Base-by-base conservation (phyloP, 2,888 invertebrate genomes). In the Xanthia icteritia region DNA sequence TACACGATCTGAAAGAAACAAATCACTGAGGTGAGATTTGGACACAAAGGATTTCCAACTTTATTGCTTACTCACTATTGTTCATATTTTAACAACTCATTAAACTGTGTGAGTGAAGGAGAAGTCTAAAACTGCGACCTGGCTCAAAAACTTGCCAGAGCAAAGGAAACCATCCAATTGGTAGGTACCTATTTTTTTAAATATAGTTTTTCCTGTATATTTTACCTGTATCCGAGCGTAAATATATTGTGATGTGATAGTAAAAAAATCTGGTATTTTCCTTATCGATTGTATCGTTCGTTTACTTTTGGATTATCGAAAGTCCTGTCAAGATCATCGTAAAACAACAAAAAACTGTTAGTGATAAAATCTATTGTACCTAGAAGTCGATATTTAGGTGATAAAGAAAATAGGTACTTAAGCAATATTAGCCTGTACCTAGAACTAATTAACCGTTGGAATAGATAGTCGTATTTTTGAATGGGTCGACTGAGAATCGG, bases 1-100 rank as follows among this genome's bases (percentile, higher is more conserved):
- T 36, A 13, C 15, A 36, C 48, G 27, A 67, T 51, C 67, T 79
- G 82, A 36, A 68, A 58, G 15, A 11, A 45, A 76, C 15, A 51
- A 76, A 66, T 45, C n/a, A 36, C n/a, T 5, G n/a, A 42, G 6
- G n/a, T 58, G 23, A 54, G 23, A 63, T 54, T 31, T 42, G 2
- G 0, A 13, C 1, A 56, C 23, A 61, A 31, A 8, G 0, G 15
- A 31, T 36, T 48, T 31, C 0, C 45, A 13, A 63, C 48, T 76
- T 20, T 51, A 51, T 51, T 51, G 20, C 8, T 51, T 51, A 51
- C 51, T 51, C 6, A 45, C 45, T 45, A 45, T 45, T 45, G 20
- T 20, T 20, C 51, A 51, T 51, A 51, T 51, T 51, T 51, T 48
- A 48, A 48, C 48, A 20, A 48, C 1, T 20, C 20, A 8, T 51